These are phyloP conservation scores for Gryllus bimaculatus DNA, from an alignment of 1,140 invertebrate genomes.

Conservation along the genomic window DNA sequence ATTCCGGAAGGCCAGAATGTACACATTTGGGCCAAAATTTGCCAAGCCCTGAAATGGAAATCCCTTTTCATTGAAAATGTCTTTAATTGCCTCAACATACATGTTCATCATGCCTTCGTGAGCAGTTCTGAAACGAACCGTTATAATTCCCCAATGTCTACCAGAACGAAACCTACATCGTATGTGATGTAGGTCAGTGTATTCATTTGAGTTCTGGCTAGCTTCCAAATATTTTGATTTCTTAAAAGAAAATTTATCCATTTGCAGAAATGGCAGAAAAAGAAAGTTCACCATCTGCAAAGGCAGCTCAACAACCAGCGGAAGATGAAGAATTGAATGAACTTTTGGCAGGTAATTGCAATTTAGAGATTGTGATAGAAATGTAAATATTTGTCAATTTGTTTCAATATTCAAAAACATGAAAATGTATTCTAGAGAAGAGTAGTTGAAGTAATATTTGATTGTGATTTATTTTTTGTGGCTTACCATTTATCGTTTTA, in stretches of 20 bases:
- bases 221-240: neutral
- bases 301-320: neutral
- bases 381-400: neutral
- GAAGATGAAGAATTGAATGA: conserved; percentile 36
- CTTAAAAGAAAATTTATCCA: neutral
- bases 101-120: too few relatives aligned
- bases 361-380: neutral
- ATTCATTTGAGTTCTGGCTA: neutral
- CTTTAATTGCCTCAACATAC: too few relatives aligned
- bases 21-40: too few relatives aligned
- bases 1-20: too few relatives aligned
- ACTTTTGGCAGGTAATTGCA: conserved; percentile 34
- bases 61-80: too few relatives aligned
- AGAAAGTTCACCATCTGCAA: neutral
- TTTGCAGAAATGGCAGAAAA: neutral
- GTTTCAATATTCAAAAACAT: neutral
- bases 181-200: neutral
- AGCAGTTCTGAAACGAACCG: too few relatives aligned
- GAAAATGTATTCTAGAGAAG: neutral
- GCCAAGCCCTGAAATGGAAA: too few relatives aligned
- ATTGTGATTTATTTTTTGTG: neutral
- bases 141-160: too few relatives aligned
- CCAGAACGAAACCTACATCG: too few relatives aligned
- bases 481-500: neutral
- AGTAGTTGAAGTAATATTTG: too few relatives aligned